Percentiles rank a stretch among this genome's conserved stretches.
Conservation (phyloP, 2,113 vertebrate genomes). For the Xenopus borealis region DNA sequence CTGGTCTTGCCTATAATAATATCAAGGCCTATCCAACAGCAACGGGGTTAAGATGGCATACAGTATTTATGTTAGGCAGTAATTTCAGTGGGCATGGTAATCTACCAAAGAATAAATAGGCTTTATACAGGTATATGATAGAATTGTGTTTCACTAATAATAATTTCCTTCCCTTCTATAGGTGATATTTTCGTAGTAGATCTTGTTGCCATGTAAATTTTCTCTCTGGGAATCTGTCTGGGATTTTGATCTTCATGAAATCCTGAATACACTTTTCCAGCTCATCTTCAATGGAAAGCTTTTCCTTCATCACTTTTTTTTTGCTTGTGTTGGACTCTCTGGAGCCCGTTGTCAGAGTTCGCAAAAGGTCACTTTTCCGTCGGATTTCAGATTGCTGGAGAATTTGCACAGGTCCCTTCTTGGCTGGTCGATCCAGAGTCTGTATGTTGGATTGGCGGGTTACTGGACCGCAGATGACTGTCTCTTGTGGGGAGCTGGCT, state of each 20-base stretch:
- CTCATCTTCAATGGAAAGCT: slow-evolving; percentile 94
- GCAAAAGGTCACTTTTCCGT: slow-evolving; percentile 91
- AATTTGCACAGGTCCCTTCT: slow-evolving; percentile 84
- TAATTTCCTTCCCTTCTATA: slow-evolving; percentile 65
- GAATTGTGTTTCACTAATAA: slow-evolving; percentile 18
- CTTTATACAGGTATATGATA: slow-evolving; percentile 36
- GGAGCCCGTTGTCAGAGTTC: slow-evolving; percentile 88
- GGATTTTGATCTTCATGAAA: slow-evolving; percentile 98
- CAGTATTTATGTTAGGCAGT: slow-evolving; percentile 38
- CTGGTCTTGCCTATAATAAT: not conserved
- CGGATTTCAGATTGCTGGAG: slow-evolving; percentile 89
- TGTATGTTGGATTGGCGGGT: slow-evolving; percentile 87
- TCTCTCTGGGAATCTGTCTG: slow-evolving; percentile 90
- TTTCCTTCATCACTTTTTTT: slow-evolving; percentile 87
- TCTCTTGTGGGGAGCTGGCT: slow-evolving; percentile 93
- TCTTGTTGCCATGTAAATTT: slow-evolving; percentile 97
- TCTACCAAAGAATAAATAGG: slow-evolving; percentile 41
- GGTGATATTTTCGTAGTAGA: slow-evolving; percentile 89
- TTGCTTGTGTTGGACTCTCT: slow-evolving; percentile 87
- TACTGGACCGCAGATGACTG: slow-evolving; percentile 88
- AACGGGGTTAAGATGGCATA: slow-evolving; percentile 13
- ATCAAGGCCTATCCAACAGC: slow-evolving; percentile 20
- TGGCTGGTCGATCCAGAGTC: slow-evolving; percentile 87
- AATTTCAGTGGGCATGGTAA: slow-evolving; percentile 32
- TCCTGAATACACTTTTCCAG: slow-evolving; percentile 97